phyloP scores from a whole-genome alignment of 1,140 invertebrate genomes.

The Cydia amplana region DNA sequence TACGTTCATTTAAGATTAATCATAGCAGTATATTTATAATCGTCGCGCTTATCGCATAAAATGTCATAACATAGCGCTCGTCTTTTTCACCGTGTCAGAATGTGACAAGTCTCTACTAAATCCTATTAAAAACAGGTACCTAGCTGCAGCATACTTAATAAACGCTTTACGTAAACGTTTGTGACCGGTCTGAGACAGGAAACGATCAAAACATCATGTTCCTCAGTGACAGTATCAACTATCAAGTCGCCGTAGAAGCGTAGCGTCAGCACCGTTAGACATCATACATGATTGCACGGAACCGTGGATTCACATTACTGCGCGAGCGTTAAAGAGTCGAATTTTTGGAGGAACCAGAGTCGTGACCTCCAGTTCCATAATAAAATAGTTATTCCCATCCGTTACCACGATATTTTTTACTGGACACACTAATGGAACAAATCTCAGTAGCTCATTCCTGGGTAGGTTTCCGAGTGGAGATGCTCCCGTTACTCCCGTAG shows the following conservation, averaged over 20 bases:
- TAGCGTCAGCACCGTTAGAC: conserved; percentile 17
- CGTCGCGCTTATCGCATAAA: neutral
- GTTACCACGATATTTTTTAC: no score
- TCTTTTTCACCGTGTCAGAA: neutral
- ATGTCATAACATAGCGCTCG: neutral
- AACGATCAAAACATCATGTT: neutral
- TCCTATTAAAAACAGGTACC: neutral
- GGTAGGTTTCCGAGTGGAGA: no score
- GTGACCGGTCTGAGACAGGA: neutral
- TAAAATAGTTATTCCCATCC: no score
- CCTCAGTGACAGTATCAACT: neutral
- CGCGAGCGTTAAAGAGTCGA: neutral
- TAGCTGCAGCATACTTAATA: neutral
- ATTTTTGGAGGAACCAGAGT: neutral
- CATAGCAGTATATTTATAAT: neutral
- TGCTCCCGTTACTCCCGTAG: no score
- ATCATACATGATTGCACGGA: conserved; percentile 18
- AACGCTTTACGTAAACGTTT: neutral
- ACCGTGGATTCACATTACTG: neutral
- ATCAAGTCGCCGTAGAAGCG: neutral
- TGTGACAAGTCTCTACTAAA: neutral
- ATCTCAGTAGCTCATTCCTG: no score
- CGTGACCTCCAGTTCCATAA: no score
- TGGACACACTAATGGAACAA: no score
- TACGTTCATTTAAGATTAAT: neutral